Conservation (phyloP, 2,888 invertebrate species). For the Chloromyia formosa region DNA sequence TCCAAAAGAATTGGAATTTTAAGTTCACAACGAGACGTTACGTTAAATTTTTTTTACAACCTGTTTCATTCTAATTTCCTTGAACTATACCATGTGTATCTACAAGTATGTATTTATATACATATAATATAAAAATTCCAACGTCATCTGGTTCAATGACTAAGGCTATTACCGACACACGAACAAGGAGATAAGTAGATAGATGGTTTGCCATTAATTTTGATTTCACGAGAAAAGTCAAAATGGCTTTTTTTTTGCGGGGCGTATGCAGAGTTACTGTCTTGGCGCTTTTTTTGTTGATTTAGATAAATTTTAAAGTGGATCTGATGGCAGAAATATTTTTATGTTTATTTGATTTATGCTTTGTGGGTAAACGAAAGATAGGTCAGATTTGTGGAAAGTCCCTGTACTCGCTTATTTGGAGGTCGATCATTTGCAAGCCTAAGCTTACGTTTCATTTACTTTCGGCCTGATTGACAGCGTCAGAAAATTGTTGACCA, state of each 20-base stretch:
- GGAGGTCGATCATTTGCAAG: too few species aligned
- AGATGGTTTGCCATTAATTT: constrained; percentile 7
- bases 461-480: too few species aligned
- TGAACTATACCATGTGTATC: not conserved
- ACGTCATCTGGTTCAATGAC: constrained; percentile 1
- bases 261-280: not conserved
- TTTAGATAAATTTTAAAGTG: too few species aligned
- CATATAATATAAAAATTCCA: not conserved
- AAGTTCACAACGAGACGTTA: not conserved
- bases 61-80: constrained; percentile 23
- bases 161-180: not conserved
- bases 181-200: not conserved
- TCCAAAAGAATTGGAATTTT: not conserved
- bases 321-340: too few species aligned
- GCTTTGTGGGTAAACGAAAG: too few species aligned
- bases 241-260: too few species aligned
- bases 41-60: not conserved
- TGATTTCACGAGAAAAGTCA: not conserved
- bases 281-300: not conserved
- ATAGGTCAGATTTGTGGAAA: too few species aligned
- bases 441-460: too few species aligned
- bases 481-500: too few species aligned
- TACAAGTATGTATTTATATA: too few species aligned
- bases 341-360: too few species aligned
- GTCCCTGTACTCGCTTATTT: too few species aligned